Evolutionary conservation across 2,888 invertebrate genomes (phyloP).

Genomic region (Pharmacophagus antenor): DNA sequence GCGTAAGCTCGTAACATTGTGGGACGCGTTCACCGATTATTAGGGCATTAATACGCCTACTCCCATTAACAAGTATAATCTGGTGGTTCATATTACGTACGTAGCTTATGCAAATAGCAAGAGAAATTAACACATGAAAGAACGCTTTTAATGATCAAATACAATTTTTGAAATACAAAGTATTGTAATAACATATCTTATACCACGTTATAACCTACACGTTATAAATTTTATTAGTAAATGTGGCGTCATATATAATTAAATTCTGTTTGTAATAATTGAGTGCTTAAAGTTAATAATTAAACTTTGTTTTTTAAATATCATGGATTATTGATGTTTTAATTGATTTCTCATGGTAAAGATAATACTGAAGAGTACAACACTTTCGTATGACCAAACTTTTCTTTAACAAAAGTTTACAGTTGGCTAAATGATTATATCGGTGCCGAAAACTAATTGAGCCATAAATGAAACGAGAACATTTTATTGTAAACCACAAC

Average conservation of each 20-base stretch:
- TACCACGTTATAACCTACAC: too few species aligned
- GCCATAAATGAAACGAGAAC: neutral
- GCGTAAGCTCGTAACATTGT: conserved; percentile 32
- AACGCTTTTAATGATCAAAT: too few species aligned
- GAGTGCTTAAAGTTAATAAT: neutral
- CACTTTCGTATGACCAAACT: neutral
- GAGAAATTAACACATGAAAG: too few species aligned
- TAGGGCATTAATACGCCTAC: conserved; percentile 34
- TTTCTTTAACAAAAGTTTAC: neutral
- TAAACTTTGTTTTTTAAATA: neutral
- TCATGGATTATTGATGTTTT: neutral
- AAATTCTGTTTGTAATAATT: neutral
- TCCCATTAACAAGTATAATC: conserved; percentile 2
- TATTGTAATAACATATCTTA: too few species aligned
- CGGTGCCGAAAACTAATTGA: neutral
- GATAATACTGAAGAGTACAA: neutral
- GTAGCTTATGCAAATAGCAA: too few species aligned
- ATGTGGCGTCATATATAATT: neutral
- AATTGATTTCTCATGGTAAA: neutral
- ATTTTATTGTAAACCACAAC: neutral
- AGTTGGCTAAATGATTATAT: neutral
- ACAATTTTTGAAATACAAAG: too few species aligned
- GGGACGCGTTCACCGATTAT: conserved; percentile 31
- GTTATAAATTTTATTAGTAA: neutral
- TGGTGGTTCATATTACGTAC: neutral